Conservation (phyloP, 2,888 invertebrate genomes). For the Metalampra italica region DNA sequence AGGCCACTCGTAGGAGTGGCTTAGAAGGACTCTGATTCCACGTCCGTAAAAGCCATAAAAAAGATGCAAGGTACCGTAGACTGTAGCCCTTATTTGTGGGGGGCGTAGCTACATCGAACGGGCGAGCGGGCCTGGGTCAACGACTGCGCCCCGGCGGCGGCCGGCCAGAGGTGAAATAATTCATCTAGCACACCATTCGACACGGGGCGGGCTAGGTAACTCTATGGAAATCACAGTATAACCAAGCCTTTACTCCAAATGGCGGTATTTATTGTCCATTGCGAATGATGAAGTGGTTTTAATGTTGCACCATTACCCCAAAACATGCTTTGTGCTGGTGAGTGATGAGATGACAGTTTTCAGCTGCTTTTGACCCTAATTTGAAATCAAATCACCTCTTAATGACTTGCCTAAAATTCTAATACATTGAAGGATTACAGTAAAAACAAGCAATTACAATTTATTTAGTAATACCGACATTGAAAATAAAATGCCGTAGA, state of each 20-base stretch:
- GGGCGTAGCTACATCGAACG: slow-evolving; percentile 35
- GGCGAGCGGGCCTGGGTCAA: slow-evolving; percentile 51
- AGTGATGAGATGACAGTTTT: no score
- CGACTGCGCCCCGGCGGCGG: slow-evolving; percentile 47
- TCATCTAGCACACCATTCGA: slow-evolving; percentile 50
- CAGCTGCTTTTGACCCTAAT: no score
- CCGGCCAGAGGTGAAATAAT: slow-evolving; percentile 46
- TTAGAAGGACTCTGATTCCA: no score
- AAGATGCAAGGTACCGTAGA: slow-evolving; percentile 9
- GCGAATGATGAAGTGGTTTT: neutral
- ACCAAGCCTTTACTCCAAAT: neutral
- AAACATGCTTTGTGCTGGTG: no score
- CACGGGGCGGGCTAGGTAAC: slow-evolving; percentile 26
- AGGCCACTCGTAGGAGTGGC: no score
- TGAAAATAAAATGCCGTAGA: neutral
- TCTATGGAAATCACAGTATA: slow-evolving; percentile 2
- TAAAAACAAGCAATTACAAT: no score
- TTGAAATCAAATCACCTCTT: no score
- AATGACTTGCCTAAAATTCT: no score
- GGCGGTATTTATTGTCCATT: neutral
- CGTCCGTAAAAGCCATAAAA: no score
- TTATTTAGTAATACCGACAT: no score
- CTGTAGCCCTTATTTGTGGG: slow-evolving; percentile 27
- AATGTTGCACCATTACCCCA: no score
- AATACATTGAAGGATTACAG: no score